Evolutionary conservation across 2,888 invertebrate genomes (phyloP), one percentile per base, ranked within the genome.

Genomic region (Morinoia aosen): DNA sequence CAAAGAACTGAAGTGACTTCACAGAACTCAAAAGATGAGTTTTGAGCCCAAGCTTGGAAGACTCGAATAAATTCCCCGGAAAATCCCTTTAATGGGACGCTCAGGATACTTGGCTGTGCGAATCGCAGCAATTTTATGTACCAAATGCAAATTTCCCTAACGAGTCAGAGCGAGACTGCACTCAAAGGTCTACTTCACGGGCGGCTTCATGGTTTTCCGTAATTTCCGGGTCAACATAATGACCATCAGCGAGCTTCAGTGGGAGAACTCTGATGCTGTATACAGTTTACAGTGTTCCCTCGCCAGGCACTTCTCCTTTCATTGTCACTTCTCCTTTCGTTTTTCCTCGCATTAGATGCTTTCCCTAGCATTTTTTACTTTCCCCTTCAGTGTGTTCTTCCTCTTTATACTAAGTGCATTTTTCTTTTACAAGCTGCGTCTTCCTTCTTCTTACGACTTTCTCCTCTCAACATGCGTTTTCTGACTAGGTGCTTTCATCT

Each of bases 1-100:
- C 76, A 76, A 76, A 76, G 76, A 76, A 76, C 25, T 76, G 33
- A 76, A 76, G 76, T 76, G 76, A 76, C 76, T 76, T 76, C 76
- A 76, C 76, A 76, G 76, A 76, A 76, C 76, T 76, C 76, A 76
- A 76, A 76, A 76, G 76, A 76, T 76, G 33, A 76, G 76, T 76
- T 76, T 76, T 76, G 76, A 76, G 19, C 33, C 76, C 25, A 33
- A 10, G 25, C 76, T 76, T 76, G 19, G 33, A 76, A 76, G 33
- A 76, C 25, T 76, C 33, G 76, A 76, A 76, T 76, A 76, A 76
- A 76, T 76, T 33, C 25, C 33, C 25, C 25, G 76, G 25, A 76
- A 76, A 19, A 76, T 33, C 76, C 19, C 76, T 10, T 76, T 76
- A 76, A 76, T 76, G 76, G 25, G 76, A 33, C 76, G 25, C 76